Conservation (phyloP, 2,888 invertebrate genomes). For the Danaus chrysippus region DNA sequence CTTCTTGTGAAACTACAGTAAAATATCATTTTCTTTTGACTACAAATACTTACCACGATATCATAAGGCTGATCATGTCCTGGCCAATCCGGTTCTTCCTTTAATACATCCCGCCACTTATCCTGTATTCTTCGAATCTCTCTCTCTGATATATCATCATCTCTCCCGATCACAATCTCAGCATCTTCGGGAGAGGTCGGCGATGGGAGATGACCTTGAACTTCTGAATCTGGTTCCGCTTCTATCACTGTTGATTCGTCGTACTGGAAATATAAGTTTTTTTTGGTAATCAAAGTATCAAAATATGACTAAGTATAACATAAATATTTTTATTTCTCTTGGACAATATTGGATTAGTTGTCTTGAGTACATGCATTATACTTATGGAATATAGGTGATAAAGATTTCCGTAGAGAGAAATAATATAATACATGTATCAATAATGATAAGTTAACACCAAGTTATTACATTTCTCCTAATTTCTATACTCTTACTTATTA, state of each 20-base stretch:
- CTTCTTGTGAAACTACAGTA: background rate
- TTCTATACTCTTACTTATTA: no score
- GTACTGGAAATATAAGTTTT: conserved; percentile 66
- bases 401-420: no score
- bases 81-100: conserved; percentile 73
- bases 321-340: background rate
- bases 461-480: no score
- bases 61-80: conserved; percentile 80
- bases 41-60: conserved; percentile 83
- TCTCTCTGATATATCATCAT: conserved; percentile 54
- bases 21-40: background rate
- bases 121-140: conserved; percentile 85
- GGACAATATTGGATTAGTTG: no score
- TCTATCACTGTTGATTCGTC: conserved; percentile 84
- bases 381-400: no score
- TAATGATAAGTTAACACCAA: no score
- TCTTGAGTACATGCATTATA: no score
- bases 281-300: conserved; percentile 9
- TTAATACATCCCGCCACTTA: conserved; percentile 86
- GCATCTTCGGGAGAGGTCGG: conserved; percentile 75
- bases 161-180: conserved; percentile 81
- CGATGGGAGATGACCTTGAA: conserved; percentile 75
- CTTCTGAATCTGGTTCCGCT: conserved; percentile 82
- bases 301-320: background rate
- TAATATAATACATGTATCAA: no score